Evolutionary conservation across 2,888 invertebrate species (phyloP).

Genomic region (Heteropelma amictum): DNA sequence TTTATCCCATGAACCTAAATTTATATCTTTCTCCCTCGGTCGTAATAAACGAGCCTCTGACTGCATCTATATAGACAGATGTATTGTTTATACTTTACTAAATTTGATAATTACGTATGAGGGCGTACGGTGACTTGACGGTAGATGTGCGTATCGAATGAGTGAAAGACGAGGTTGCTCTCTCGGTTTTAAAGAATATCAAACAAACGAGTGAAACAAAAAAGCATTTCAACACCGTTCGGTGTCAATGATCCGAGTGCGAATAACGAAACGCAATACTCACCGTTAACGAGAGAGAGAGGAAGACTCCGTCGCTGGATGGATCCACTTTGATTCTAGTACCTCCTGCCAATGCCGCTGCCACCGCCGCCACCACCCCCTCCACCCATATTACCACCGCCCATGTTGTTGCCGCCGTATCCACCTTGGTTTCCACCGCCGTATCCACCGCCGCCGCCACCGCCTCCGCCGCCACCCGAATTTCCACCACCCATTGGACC

Average conservation of each 20-base stretch:
- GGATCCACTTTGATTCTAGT: slow-evolving; percentile 63
- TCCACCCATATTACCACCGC: slow-evolving; percentile 77
- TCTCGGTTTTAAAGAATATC: not conserved
- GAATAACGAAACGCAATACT: slow-evolving; percentile 58
- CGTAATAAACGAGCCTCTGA: slow-evolving; percentile 51
- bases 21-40: slow-evolving; percentile 15
- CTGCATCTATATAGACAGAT: not conserved
- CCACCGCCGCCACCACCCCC: slow-evolving; percentile 74
- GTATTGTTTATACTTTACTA: not conserved
- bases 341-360: slow-evolving; percentile 76
- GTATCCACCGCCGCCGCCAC: slow-evolving; percentile 79
- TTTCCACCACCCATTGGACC: slow-evolving; percentile 72
- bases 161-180: slow-evolving; percentile 17
- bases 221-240: not conserved
- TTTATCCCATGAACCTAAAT: not conserved
- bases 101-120: not conserved
- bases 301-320: slow-evolving; percentile 39
- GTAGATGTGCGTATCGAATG: not conserved
- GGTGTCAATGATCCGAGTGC: not conserved
- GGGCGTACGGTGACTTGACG: not conserved
- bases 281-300: slow-evolving; percentile 69
- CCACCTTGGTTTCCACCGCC: slow-evolving; percentile 77
- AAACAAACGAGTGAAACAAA: not conserved
- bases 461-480: slow-evolving; percentile 78
- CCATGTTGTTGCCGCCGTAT: slow-evolving; percentile 76